These are phyloP conservation scores for Hemitrygon akajei DNA, from an alignment of 2,797 vertebrate species.

Conservation along the genomic window DNA sequence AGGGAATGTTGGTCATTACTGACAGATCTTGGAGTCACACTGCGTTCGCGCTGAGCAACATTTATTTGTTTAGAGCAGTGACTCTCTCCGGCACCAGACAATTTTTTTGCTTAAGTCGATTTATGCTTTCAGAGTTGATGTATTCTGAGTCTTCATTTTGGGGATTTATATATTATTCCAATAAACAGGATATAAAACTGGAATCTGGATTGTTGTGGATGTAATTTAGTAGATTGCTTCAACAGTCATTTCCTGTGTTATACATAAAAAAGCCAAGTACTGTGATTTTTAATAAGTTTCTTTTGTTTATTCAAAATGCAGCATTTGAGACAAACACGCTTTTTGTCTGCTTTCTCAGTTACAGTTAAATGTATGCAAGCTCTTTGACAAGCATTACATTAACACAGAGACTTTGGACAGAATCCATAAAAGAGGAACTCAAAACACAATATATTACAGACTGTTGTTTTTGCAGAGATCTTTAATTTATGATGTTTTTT, in stretches of 20 bases:
- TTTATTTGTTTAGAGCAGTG: not conserved
- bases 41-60: not conserved
- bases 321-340: not conserved
- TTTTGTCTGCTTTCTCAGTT: not conserved
- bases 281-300: not conserved
- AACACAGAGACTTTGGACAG: not conserved
- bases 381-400: not conserved
- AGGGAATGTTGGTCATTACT: not conserved
- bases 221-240: not conserved
- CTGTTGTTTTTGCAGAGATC: not conserved
- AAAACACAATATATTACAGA: not conserved
- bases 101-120: not conserved
- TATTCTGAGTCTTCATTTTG: not conserved
- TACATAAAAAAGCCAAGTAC: not conserved
- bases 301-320: not conserved
- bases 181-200: constrained; percentile 15
- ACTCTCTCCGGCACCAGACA: constrained; percentile 5
- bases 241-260: not conserved
- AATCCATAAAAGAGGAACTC: not conserved
- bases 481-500: no score
- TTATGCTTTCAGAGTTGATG: not conserved
- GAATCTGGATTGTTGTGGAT: not conserved
- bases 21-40: not conserved
- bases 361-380: not conserved
- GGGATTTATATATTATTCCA: not conserved